These are phyloP conservation scores for Napeogenes sylphis DNA, from an alignment of 2,888 invertebrate genomes.

Conservation along the genomic window DNA sequence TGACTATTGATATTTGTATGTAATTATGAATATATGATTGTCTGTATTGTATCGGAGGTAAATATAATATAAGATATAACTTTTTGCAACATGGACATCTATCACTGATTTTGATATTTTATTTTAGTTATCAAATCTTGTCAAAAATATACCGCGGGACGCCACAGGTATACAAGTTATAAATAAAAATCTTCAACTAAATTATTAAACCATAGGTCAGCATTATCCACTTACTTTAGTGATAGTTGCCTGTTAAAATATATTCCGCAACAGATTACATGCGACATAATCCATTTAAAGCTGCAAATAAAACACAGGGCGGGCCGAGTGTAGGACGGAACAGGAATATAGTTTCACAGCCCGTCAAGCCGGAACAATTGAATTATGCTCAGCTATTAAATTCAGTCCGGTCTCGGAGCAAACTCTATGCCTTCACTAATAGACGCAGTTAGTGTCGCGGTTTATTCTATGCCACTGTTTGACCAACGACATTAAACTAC, in stretches of 20 bases:
- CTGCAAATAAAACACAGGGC: slow-evolving; percentile 32
- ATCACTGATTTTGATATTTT: too few species aligned
- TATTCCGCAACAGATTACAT: slow-evolving; percentile 34
- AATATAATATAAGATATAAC: too few species aligned
- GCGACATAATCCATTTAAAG: slow-evolving; percentile 35
- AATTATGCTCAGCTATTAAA: slow-evolving; percentile 68
- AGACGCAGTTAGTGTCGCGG: slow-evolving; percentile 43
- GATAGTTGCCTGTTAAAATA: slow-evolving; percentile 21
- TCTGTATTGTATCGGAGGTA: too few species aligned
- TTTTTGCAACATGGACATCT: too few species aligned
- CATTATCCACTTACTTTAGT: slow-evolving; percentile 22
- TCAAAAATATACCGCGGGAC: too few species aligned
- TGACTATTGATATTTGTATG: too few species aligned
- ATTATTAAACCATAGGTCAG: background rate
- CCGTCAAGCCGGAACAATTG: slow-evolving; percentile 64
- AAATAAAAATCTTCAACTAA: too few species aligned
- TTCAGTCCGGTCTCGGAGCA: slow-evolving; percentile 40
- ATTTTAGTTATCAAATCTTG: too few species aligned
- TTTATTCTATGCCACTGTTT: slow-evolving; percentile 38
- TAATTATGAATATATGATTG: too few species aligned
- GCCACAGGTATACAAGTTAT: too few species aligned
- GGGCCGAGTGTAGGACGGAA: slow-evolving; percentile 20
- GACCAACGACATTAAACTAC: slow-evolving; percentile 26
- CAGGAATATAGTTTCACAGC: slow-evolving; percentile 61
- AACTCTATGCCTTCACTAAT: slow-evolving; percentile 48